These are phyloP conservation scores for Drosophila sordidula DNA, from an alignment of 2,888 invertebrate species.

Conservation along the genomic window DNA sequence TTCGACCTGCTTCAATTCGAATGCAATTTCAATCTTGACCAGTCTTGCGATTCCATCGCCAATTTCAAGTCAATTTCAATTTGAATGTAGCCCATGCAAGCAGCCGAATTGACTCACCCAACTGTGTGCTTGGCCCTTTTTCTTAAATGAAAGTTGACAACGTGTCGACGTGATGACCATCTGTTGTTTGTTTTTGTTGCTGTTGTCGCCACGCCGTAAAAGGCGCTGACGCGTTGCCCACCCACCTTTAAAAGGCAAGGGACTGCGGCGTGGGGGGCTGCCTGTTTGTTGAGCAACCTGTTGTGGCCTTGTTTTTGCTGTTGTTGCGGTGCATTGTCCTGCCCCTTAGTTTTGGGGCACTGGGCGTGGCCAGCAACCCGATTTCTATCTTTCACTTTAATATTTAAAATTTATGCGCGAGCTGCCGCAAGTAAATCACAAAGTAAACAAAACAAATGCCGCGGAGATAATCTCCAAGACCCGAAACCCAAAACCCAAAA, in stretches of 20 bases:
- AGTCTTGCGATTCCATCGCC: not conserved
- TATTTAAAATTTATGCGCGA: conserved; percentile 56
- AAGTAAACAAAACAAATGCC: conserved; percentile 67
- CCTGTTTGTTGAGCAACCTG: conserved; percentile 29
- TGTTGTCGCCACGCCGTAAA: conserved; percentile 55
- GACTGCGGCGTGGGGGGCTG: not conserved
- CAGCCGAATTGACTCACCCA: conserved; percentile 8
- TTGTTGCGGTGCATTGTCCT: conserved; percentile 38
- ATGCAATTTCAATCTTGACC: not conserved
- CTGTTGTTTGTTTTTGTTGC: conserved; percentile 34
- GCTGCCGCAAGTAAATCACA: conserved; percentile 60
- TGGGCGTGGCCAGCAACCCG: conserved; percentile 39
- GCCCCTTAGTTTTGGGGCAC: conserved; percentile 9
- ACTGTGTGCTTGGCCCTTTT: conserved; percentile 30
- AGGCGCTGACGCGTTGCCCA: conserved; percentile 59
- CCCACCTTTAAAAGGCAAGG: conserved; percentile 47
- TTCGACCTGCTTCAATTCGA: not conserved
- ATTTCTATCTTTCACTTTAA: conserved; percentile 62
- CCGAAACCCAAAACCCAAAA: conserved; percentile 10
- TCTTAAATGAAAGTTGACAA: conserved; percentile 72
- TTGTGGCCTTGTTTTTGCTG: conserved; percentile 26
- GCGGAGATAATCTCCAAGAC: conserved; percentile 62
- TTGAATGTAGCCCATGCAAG: conserved; percentile 21
- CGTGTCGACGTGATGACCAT: conserved; percentile 66
- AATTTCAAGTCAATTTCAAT: conserved; percentile 1